Evolutionary conservation across 1,140 invertebrate species (phyloP).

Genomic region (Hycleus phaleratus): DNA sequence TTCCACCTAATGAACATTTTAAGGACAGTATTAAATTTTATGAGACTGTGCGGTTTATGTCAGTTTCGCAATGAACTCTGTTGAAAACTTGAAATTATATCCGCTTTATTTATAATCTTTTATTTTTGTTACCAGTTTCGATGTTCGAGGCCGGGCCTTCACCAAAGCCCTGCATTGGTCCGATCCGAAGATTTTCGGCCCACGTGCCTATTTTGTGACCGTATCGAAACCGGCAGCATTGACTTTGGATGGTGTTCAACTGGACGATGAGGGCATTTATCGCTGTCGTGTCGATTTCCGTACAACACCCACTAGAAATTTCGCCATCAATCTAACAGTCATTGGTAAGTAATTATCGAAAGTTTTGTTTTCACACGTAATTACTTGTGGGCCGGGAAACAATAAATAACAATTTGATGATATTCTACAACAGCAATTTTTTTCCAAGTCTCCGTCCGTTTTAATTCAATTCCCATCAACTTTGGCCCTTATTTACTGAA

Average conservation of each 20-base stretch:
- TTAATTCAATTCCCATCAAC: not conserved
- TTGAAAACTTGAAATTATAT: too few species aligned
- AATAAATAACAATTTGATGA: too few species aligned
- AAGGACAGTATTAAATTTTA: too few species aligned
- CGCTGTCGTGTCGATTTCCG: slow-evolving; percentile 84
- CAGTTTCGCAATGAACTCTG: too few species aligned
- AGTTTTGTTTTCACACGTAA: too few species aligned
- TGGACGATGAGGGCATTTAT: slow-evolving; percentile 77
- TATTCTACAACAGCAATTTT: too few species aligned
- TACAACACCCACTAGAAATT: slow-evolving; percentile 83
- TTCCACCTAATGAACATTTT: too few species aligned
- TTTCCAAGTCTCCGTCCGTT: too few species aligned
- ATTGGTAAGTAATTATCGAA: slow-evolving; percentile 60
- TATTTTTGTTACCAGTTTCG: slow-evolving; percentile 58
- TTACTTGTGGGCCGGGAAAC: too few species aligned
- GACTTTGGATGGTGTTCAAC: slow-evolving; percentile 70
- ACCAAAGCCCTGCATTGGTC: slow-evolving; percentile 72
- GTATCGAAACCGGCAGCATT: slow-evolving; percentile 65
- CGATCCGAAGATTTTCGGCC: slow-evolving; percentile 64
- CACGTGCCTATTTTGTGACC: slow-evolving; percentile 71
- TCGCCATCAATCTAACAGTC: slow-evolving; percentile 81
- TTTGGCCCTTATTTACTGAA: not conserved
- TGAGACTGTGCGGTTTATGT: too few species aligned
- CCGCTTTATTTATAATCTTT: not conserved
- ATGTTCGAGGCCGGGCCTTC: slow-evolving; percentile 68